These are phyloP conservation scores for Ahaetulla prasina DNA, from an alignment of 2,113 vertebrate genomes.

Conservation along the genomic window DNA sequence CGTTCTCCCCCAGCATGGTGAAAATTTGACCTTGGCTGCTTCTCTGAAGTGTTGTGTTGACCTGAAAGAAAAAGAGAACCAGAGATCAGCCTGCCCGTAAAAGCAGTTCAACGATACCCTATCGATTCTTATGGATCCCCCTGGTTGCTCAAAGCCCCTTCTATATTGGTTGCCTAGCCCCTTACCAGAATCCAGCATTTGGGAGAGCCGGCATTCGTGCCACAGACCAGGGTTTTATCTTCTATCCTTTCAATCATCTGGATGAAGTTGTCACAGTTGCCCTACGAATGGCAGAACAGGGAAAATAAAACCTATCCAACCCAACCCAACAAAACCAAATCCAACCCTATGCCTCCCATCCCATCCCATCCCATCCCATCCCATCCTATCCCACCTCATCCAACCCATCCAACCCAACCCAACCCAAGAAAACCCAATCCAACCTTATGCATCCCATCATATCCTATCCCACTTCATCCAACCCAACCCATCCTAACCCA, in stretches of 20 bases:
- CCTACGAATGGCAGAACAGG: constrained; percentile 35
- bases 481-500: not conserved
- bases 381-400: no score
- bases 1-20: constrained; percentile 51
- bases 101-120: not conserved
- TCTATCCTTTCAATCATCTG: constrained; percentile 76
- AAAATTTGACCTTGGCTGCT: constrained; percentile 54
- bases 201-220: constrained; percentile 75
- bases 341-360: no score
- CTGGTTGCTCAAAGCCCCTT: not conserved
- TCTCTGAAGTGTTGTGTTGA: constrained; percentile 68
- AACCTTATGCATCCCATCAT: not conserved
- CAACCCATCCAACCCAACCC: no score
- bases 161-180: no score
- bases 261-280: constrained; percentile 79
- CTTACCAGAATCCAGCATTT: constrained; percentile 81
- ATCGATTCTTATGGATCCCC: not conserved
- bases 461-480: not conserved
- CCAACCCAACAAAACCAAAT: not conserved
- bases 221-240: constrained; percentile 69
- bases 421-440: no score
- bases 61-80: not conserved
- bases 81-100: not conserved
- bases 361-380: no score
- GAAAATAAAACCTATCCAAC: not conserved